Conservation (phyloP, 2,888 invertebrate species). For the Cheilosia vernalis region DNA sequence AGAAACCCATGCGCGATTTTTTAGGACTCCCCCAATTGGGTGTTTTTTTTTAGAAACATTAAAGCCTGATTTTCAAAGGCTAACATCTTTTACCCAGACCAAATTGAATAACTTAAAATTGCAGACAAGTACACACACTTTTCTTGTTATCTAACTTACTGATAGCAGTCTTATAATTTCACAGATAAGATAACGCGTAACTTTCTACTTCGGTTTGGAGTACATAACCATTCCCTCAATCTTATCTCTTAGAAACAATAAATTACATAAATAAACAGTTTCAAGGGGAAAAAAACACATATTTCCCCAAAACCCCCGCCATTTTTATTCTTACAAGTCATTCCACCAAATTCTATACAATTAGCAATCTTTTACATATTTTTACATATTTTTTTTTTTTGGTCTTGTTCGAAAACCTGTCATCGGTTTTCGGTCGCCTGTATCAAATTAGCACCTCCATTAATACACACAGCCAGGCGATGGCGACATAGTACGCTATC, state of each 20-base stretch:
- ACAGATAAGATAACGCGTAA: constrained; percentile 46
- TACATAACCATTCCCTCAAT: constrained; percentile 34
- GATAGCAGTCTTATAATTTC: constrained; percentile 13
- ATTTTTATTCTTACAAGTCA: no score
- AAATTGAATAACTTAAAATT: constrained; percentile 10
- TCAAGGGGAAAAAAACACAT: constrained; percentile 20
- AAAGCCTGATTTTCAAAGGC: not conserved
- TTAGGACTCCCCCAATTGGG: not conserved
- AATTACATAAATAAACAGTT: constrained; percentile 55
- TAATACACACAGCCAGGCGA: constrained; percentile 1
- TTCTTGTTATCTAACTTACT: constrained; percentile 18
- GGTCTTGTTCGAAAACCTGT: constrained; percentile 10
- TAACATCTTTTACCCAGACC: not conserved
- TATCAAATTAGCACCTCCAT: constrained; percentile 38
- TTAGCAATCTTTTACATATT: constrained; percentile 1
- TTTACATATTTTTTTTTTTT: not conserved
- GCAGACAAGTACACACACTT: constrained; percentile 23
- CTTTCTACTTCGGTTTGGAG: constrained; percentile 5
- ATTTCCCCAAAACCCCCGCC: no score
- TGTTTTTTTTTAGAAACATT: not conserved
- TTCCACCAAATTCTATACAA: constrained; percentile 1
- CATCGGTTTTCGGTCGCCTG: constrained; percentile 30
- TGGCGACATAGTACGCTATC: constrained; percentile 18
- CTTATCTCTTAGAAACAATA: constrained; percentile 44
- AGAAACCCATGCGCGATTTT: not conserved